Evolutionary conservation across 1,140 invertebrate genomes (phyloP).

Genomic region (Anthonomus grandis): DNA sequence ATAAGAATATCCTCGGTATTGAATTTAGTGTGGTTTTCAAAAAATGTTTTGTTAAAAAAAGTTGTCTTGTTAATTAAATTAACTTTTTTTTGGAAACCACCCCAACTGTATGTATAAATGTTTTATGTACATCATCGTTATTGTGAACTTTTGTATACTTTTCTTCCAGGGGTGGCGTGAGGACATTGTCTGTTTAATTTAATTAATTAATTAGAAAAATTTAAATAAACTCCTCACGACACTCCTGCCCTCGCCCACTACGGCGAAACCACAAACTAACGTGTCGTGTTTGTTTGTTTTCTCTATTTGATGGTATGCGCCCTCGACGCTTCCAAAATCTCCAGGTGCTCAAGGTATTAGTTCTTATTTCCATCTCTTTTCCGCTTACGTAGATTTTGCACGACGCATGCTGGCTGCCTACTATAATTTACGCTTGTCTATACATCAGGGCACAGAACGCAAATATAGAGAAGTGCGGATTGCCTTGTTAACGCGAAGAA

Average conservation of each 20-base stretch:
- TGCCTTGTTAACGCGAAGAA: too few relatives aligned
- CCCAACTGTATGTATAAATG: conserved; percentile 7
- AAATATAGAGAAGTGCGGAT: too few relatives aligned
- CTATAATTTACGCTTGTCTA: background rate
- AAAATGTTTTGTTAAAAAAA: too few relatives aligned
- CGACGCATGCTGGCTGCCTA: background rate
- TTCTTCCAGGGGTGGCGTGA: conserved; percentile 13
- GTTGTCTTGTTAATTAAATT: too few relatives aligned
- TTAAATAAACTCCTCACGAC: background rate
- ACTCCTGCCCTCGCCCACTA: conserved; percentile 6
- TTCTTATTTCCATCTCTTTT: conserved; percentile 35
- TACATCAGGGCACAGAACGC: too few relatives aligned
- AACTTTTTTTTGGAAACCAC: too few relatives aligned
- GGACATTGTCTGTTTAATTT: conserved; percentile 1
- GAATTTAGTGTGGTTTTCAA: too few relatives aligned
- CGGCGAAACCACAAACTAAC: conserved; percentile 40
- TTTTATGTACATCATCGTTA: conserved; percentile 8
- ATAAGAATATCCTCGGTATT: too few relatives aligned
- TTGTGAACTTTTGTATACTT: conserved; percentile 14
- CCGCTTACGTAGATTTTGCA: background rate
- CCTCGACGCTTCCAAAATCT: conserved; percentile 45
- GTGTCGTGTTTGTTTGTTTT: conserved; percentile 48
- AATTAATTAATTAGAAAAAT: background rate
- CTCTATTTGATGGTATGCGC: conserved; percentile 47
- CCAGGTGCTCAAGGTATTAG: conserved; percentile 72